phyloP scores from a whole-genome alignment of 1,140 invertebrate genomes.

The Calliphora vicina region DNA sequence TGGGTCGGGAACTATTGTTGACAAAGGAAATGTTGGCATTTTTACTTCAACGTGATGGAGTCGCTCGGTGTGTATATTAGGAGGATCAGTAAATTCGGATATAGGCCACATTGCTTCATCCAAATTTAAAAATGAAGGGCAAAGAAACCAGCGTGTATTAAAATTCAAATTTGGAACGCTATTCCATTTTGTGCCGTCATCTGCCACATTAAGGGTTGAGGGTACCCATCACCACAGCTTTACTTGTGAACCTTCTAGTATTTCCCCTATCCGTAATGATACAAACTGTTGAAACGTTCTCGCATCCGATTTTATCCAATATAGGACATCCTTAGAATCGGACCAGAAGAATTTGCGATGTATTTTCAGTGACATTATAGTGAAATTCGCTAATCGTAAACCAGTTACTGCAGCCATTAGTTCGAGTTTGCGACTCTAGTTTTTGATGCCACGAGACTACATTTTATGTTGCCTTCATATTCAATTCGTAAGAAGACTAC shows the following conservation, averaged over 20 bases:
- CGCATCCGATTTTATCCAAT: constrained; percentile 23
- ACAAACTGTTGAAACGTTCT: constrained; percentile 43
- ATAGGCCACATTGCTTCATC: background rate
- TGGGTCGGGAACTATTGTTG: background rate
- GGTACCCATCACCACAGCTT: constrained; percentile 40
- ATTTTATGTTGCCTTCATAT: background rate
- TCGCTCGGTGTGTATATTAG: background rate
- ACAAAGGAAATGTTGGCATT: background rate
- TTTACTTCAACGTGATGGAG: background rate
- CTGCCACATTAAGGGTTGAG: background rate
- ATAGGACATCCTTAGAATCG: constrained; percentile 19
- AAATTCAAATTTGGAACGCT: background rate
- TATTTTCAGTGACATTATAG: background rate
- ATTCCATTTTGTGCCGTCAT: background rate
- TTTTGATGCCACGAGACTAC: constrained; percentile 43
- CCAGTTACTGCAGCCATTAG: constrained; percentile 59
- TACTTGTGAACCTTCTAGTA: constrained; percentile 43
- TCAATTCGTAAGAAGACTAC: background rate
- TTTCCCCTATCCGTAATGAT: constrained; percentile 45
- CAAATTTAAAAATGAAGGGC: background rate
- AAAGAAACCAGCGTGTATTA: background rate
- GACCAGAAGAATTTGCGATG: background rate
- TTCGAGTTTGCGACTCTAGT: constrained; percentile 58
- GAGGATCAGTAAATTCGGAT: background rate
- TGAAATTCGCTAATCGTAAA: constrained; percentile 43